Evolutionary conservation across 2,113 vertebrate genomes (phyloP), one percentile per base, ranked within the genome.

Genomic region (Salvelinus sp.): DNA sequence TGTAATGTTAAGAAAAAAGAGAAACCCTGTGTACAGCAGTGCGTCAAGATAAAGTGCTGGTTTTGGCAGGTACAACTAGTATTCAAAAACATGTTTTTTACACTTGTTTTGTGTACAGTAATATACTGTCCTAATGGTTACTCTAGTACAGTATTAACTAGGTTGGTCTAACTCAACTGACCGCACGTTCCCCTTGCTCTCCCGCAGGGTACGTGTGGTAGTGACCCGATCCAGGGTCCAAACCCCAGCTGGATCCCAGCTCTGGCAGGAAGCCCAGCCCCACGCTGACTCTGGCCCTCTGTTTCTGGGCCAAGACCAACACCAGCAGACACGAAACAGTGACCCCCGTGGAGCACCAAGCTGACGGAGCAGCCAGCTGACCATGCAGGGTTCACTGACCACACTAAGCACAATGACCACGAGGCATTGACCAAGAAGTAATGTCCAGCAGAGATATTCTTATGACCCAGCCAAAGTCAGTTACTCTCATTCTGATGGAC

Each of bases 181-280:
- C 70, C 20, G 12, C 69, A 77, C 54, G 65, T 68, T 76, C 66
- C 70, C 65, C 74, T 72, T 23, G 70, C 66, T 76, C 69, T 22
- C 71, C 70, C 77, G 70, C 82, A 27, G 60, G 83, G 82, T 87
- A 12, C 48, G 20, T 23, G 10, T 2, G 33, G 65, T 68, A 13
- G 33, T 69, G 68, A 30, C 4, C 7, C 54, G 84, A 80, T 87
- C 85, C 83, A 86, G 64, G 84, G 80, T 88, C 85, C 81, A 86
- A 57, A 82, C 76, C 85, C 30, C 83, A 76, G 88, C 69, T 6
- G 84, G 85, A 2, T 4, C 3, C 70, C 74, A 71, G 84, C 75
- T 82, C 82, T 13, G 68, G 83, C 76, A 13, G 79, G 77, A 57
- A 22, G 58, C 6, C 22, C 10, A 14, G 63, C 20, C 66, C 68